Percentiles rank a stretch among this genome's conserved stretches.
Conservation (phyloP, 2,888 invertebrate genomes). For the Aphrophora alni region DNA sequence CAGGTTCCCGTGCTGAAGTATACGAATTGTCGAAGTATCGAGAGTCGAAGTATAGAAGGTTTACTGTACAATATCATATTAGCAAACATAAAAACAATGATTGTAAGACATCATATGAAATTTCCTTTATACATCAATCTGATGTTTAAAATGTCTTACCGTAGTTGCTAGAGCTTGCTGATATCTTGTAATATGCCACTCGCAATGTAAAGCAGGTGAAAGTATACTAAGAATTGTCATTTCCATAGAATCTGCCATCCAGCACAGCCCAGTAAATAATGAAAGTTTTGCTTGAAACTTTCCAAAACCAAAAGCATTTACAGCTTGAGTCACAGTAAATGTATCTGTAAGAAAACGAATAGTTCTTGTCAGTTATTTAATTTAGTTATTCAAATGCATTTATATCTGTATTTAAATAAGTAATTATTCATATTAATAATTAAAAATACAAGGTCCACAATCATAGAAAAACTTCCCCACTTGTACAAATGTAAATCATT, state of each 20-base stretch:
- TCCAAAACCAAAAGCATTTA: constrained; percentile 85
- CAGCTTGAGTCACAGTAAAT: constrained; percentile 85
- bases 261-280: constrained; percentile 82
- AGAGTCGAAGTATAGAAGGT: too few species aligned
- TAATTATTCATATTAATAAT: too few species aligned
- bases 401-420: neutral
- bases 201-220: constrained; percentile 92
- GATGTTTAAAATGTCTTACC: too few species aligned
- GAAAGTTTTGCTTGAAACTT: constrained; percentile 90
- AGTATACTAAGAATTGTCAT: constrained; percentile 96
- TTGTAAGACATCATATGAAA: too few species aligned
- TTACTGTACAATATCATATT: too few species aligned
- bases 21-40: too few species aligned
- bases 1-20: too few species aligned
- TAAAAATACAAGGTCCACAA: neutral
- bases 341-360: constrained; percentile 67
- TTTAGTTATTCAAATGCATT: neutral
- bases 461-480: too few species aligned
- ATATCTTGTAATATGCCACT: constrained; percentile 90
- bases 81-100: too few species aligned
- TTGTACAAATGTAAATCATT: too few species aligned
- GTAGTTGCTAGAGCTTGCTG: constrained; percentile 94
- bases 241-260: constrained; percentile 99
- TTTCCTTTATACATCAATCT: too few species aligned
- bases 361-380: constrained; percentile 28